phyloP scores from a whole-genome alignment of 2,113 vertebrate genomes.

The Mustelus asterias region DNA sequence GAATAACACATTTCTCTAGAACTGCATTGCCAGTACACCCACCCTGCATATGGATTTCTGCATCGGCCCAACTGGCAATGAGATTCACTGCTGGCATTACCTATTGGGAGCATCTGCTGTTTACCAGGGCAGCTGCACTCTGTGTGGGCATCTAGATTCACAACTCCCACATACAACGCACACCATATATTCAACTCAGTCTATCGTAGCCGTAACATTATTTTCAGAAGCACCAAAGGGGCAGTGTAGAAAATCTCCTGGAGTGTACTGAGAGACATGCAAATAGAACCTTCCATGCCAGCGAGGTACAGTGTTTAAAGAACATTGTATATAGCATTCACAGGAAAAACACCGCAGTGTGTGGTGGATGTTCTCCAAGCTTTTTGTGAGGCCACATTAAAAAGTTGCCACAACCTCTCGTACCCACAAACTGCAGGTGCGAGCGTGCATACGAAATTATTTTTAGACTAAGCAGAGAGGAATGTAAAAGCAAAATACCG shows the following conservation, averaged over 20 bases:
- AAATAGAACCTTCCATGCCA: background rate
- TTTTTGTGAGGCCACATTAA: background rate
- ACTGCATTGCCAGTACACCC: background rate
- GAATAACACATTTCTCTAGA: background rate
- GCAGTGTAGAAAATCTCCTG: background rate
- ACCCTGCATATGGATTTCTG: background rate
- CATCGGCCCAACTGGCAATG: background rate
- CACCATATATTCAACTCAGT: background rate
- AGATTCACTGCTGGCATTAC: background rate
- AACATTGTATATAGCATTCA: background rate
- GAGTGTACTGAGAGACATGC: background rate
- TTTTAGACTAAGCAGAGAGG: background rate
- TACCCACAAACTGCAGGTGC: background rate
- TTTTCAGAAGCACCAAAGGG: background rate
- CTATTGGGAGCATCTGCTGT: background rate
- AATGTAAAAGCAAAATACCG: no score
- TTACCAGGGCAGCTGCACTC: background rate
- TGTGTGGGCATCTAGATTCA: background rate
- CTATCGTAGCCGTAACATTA: background rate
- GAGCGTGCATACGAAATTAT: background rate
- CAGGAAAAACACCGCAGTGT: background rate
- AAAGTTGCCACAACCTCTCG: background rate
- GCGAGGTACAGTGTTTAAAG: background rate
- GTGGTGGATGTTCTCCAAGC: background rate
- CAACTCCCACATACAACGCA: background rate